phyloP scores from a whole-genome alignment of 2,888 invertebrate genomes.

The Cosmia pyralina region DNA sequence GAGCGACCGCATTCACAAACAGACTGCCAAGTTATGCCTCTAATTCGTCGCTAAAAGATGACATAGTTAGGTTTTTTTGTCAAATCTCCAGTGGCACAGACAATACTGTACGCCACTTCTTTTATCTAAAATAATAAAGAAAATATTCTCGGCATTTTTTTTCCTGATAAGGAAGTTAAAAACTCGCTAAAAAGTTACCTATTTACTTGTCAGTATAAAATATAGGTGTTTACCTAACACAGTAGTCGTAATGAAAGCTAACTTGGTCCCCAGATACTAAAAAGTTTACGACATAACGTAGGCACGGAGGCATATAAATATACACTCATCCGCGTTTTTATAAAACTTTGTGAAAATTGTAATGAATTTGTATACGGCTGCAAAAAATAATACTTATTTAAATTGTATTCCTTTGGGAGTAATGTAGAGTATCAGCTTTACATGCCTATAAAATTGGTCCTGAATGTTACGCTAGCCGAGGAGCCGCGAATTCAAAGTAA shows the following conservation, averaged over 20 bases:
- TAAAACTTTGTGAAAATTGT: constrained; percentile 61
- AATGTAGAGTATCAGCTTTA: constrained; percentile 12
- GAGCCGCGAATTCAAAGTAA: constrained; percentile 15
- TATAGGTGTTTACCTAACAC: constrained; percentile 50
- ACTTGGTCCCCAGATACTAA: constrained; percentile 66
- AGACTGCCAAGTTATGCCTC: constrained; percentile 71
- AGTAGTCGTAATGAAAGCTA: constrained; percentile 59
- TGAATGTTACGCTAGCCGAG: constrained; percentile 1
- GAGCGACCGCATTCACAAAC: constrained; percentile 73
- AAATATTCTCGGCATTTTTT: constrained; percentile 54
- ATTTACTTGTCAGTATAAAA: constrained; percentile 61
- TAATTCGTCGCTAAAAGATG: constrained; percentile 68
- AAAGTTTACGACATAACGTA: constrained; percentile 64
- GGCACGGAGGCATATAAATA: constrained; percentile 60
- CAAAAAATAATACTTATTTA: constrained; percentile 45
- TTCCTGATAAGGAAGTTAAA: constrained; percentile 57
- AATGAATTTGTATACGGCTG: constrained; percentile 52
- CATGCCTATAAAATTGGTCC: background rate
- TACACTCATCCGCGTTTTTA: constrained; percentile 50
- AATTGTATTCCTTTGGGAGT: constrained; percentile 23
- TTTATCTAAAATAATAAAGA: constrained; percentile 64
- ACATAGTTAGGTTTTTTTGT: constrained; percentile 66
- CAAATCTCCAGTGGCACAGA: constrained; percentile 66
- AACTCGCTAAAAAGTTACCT: constrained; percentile 55
- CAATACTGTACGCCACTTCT: constrained; percentile 62